Evolutionary conservation across 2,797 vertebrate genomes (phyloP).

Genomic region (Lateolabrax maculatus): DNA sequence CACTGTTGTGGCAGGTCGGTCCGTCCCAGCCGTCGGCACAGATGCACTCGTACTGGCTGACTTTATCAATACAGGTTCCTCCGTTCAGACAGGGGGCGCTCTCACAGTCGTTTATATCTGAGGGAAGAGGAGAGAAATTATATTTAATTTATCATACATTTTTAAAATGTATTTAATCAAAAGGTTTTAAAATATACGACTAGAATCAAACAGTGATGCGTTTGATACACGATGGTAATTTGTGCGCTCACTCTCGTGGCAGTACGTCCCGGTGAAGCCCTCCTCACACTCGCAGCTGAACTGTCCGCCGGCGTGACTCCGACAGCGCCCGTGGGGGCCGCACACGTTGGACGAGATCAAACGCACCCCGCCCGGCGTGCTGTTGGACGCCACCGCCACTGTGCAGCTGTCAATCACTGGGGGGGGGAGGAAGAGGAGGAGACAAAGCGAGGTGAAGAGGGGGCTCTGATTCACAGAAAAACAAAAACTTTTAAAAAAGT

Average conservation of each 20-base stretch:
- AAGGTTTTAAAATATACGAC: too few relatives aligned
- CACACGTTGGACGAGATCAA: constrained; percentile 94
- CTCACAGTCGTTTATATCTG: constrained; percentile 95
- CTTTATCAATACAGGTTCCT: constrained; percentile 92
- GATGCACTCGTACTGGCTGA: constrained; percentile 91
- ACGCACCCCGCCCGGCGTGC: constrained; percentile 89
- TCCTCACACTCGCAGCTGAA: constrained; percentile 95
- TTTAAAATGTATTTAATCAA: too few relatives aligned
- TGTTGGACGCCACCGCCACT: constrained; percentile 91
- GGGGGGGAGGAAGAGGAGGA: not conserved
- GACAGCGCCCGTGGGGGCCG: constrained; percentile 92
- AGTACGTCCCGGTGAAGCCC: constrained; percentile 94
- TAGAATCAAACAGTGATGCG: too few relatives aligned
- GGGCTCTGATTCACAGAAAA: too few relatives aligned
- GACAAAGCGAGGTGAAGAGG: not conserved
- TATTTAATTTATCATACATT: too few relatives aligned
- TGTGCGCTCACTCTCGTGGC: constrained; percentile 92
- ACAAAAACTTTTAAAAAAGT: too few relatives aligned
- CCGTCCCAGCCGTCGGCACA: constrained; percentile 94
- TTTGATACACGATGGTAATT: too few relatives aligned
- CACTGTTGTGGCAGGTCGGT: constrained; percentile 89
- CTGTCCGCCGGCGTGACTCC: constrained; percentile 90
- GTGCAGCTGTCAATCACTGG: constrained; percentile 98
- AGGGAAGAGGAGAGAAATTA: too few relatives aligned
- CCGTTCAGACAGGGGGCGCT: constrained; percentile 92